A percentile compares a stretch with the other conserved stretches of the same genome.
These are phyloP conservation scores for Tetramorium alpestre DNA, from an alignment of 1,140 invertebrate genomes.

Conservation along the genomic window DNA sequence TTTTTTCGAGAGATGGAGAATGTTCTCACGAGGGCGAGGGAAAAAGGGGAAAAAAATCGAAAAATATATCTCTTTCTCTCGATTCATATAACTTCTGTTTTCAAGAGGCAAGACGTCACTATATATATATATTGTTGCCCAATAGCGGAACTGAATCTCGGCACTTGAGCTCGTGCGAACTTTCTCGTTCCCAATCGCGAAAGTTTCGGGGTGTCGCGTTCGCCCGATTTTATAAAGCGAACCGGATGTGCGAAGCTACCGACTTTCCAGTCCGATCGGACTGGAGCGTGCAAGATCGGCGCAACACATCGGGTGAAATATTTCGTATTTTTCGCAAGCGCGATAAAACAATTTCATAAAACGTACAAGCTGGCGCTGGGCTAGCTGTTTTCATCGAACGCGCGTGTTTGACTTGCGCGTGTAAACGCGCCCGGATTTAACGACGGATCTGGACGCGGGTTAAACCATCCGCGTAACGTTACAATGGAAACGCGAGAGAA, in stretches of 20 bases:
- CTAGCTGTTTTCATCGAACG: slow-evolving; percentile 12
- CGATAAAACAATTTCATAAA: slow-evolving; percentile 34
- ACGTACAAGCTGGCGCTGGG: background rate
- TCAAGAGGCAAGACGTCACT: background rate
- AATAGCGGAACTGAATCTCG: slow-evolving; percentile 21
- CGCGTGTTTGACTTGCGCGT: slow-evolving; percentile 6
- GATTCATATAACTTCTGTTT: slow-evolving; percentile 20
- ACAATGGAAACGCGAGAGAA: background rate
- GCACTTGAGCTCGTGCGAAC: background rate
- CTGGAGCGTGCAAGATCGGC: background rate
- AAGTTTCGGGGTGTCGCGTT: background rate
- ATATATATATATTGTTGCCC: background rate
- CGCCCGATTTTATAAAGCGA: slow-evolving; percentile 6
- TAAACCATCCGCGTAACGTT: slow-evolving; percentile 16
- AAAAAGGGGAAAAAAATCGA: background rate
- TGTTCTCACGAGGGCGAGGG: background rate
- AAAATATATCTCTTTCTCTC: background rate
- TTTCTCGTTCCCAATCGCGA: background rate
- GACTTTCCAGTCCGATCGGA: slow-evolving; percentile 6
- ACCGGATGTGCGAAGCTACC: background rate
- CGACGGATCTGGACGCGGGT: background rate
- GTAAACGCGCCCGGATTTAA: slow-evolving; percentile 26
- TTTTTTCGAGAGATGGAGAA: background rate
- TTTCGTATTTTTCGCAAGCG: slow-evolving; percentile 58
- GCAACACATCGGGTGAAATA: slow-evolving; percentile 47